A percentile compares a stretch with the other conserved stretches of the same genome.
Evolutionary conservation across 1,140 invertebrate genomes (phyloP).

Genomic region (Magallana gigas): DNA sequence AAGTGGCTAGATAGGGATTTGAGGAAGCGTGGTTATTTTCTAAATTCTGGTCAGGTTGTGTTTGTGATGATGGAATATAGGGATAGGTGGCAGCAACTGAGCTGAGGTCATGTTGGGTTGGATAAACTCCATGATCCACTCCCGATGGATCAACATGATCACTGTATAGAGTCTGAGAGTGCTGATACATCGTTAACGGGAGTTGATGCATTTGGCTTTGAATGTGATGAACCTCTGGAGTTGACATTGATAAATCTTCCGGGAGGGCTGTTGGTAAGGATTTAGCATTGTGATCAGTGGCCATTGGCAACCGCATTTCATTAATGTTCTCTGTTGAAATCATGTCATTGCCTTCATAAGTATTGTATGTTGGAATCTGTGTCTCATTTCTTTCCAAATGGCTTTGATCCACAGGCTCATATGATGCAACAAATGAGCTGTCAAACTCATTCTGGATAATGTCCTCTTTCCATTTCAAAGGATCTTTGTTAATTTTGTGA

Average conservation of each 20-base stretch:
- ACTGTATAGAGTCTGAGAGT: conserved; percentile 16
- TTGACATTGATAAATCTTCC: conserved; percentile 30
- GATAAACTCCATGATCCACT: conserved; percentile 9
- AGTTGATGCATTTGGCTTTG: conserved; percentile 19
- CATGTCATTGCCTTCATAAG: not conserved
- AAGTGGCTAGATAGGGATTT: not conserved
- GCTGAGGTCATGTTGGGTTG: not conserved
- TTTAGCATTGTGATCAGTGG: conserved; percentile 12
- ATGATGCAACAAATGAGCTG: not conserved
- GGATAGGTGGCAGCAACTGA: not conserved
- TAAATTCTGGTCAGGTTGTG: conserved; percentile 2
- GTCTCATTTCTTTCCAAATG: not conserved
- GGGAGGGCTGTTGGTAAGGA: not conserved
- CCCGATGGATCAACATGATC: conserved; percentile 1
- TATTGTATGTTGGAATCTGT: not conserved
- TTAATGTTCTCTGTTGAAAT: not conserved
- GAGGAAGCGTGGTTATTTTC: not conserved
- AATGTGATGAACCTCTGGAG: not conserved
- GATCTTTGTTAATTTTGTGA: conserved; percentile 71
- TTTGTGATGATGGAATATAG: not conserved
- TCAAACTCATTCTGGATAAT: conserved; percentile 46
- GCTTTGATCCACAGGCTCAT: not conserved
- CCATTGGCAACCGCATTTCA: not conserved
- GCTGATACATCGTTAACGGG: not conserved
- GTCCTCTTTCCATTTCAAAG: conserved; percentile 68